A percentile compares a stretch with the other conserved stretches of the same genome.
These are phyloP conservation scores for Microtus pennsylvanicus DNA, from an alignment of 2,113 vertebrate species.

Conservation along the genomic window DNA sequence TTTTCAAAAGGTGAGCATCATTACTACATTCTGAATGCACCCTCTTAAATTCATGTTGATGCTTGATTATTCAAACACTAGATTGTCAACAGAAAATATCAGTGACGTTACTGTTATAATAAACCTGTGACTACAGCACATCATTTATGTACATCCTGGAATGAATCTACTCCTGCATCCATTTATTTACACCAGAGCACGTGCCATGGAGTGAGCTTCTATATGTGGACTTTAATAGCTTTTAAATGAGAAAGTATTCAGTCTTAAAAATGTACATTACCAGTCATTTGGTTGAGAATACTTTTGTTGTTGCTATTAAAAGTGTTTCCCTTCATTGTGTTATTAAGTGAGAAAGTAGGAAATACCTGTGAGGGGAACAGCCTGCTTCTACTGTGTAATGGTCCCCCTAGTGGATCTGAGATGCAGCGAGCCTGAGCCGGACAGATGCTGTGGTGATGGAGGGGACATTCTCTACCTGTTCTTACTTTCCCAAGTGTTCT, in stretches of 20 bases:
- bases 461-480: conserved; percentile 41
- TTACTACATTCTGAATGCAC: neutral
- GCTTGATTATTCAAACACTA: neutral
- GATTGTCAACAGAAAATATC: neutral
- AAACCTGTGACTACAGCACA: neutral
- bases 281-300: neutral
- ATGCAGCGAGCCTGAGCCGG: conserved; percentile 61
- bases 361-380: conserved; percentile 65
- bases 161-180: neutral
- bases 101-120: neutral
- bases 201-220: neutral
- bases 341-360: conserved; percentile 69
- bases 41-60: neutral
- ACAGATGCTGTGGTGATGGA: conserved; percentile 69
- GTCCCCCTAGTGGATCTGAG: conserved; percentile 82
- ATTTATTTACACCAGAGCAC: neutral
- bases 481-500: conserved; percentile 51
- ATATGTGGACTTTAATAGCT: neutral
- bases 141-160: neutral
- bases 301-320: conserved; percentile 36
- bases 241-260: conserved; percentile 27
- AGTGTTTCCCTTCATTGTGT: neutral
- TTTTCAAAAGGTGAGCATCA: neutral
- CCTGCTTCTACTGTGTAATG: conserved; percentile 80
- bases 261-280: conserved; percentile 3